Evolutionary conservation across 2,888 invertebrate genomes (phyloP).

Genomic region (Himalopsyche japonica): DNA sequence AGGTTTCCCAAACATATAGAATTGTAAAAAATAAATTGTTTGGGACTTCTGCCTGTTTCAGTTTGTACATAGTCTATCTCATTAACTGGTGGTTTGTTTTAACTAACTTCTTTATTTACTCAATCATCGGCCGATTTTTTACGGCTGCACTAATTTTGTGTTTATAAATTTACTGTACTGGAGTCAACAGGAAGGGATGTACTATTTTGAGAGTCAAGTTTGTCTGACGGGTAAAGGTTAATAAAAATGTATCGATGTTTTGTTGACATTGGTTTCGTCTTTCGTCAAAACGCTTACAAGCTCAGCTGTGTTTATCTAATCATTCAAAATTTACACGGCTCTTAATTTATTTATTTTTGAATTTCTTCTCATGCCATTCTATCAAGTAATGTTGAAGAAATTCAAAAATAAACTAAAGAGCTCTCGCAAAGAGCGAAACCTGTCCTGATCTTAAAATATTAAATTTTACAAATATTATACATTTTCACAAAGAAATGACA

Average conservation of each 20-base stretch:
- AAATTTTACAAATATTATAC: too few relatives aligned
- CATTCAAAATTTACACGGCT: too few relatives aligned
- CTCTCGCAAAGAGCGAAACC: too few relatives aligned
- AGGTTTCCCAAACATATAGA: too few relatives aligned
- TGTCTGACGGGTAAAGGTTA: not conserved
- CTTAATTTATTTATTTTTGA: too few relatives aligned
- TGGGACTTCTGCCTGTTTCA: not conserved
- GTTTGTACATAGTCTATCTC: not conserved
- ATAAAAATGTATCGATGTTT: not conserved
- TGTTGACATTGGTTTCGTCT: not conserved
- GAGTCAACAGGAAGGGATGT: not conserved
- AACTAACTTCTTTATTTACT: not conserved
- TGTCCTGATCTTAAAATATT: too few relatives aligned
- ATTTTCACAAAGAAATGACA: too few relatives aligned
- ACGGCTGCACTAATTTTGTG: not conserved
- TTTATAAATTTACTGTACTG: not conserved
- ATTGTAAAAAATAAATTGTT: not conserved
- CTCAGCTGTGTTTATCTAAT: too few relatives aligned
- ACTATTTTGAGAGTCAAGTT: not conserved
- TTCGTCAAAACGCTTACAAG: not conserved
- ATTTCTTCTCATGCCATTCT: too few relatives aligned
- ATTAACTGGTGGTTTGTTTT: not conserved
- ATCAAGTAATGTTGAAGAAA: too few relatives aligned
- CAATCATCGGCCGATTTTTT: not conserved
- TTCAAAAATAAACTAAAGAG: too few relatives aligned